These are phyloP conservation scores for Aegotheles bennettii DNA, from an alignment of 2,113 vertebrate genomes.

Conservation along the genomic window DNA sequence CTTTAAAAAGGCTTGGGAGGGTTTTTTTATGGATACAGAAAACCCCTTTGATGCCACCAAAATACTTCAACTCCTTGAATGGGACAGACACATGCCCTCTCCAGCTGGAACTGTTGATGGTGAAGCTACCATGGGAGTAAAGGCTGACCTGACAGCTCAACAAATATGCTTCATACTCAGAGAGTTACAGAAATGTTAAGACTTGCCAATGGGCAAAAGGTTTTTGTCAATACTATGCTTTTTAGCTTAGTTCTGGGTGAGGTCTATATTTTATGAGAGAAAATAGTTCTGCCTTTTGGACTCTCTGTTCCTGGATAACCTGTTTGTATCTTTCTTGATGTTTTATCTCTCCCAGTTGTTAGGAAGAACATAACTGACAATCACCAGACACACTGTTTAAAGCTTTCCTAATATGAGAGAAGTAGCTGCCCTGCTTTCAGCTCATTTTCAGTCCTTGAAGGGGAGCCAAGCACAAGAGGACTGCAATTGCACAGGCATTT, in stretches of 20 bases:
- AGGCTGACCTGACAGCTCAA: not conserved
- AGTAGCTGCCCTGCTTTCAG: not conserved
- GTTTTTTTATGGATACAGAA: not conserved
- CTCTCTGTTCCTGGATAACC: not conserved
- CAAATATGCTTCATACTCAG: not conserved
- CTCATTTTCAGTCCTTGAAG: not conserved
- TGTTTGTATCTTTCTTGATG: not conserved
- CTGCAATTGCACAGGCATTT: not conserved
- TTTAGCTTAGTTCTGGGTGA: not conserved
- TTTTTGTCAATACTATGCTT: not conserved
- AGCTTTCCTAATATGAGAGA: not conserved
- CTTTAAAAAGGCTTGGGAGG: not conserved
- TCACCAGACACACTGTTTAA: not conserved
- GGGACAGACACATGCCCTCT: not conserved
- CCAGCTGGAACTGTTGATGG: not conserved
- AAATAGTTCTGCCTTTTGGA: not conserved
- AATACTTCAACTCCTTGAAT: not conserved
- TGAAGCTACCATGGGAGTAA: not conserved
- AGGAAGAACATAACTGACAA: not conserved
- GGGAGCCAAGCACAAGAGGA: not conserved
- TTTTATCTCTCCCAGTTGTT: not conserved
- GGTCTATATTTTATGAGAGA: not conserved
- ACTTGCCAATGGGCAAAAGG: not conserved
- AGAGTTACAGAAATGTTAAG: not conserved
- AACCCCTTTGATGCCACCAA: not conserved